A percentile compares a stretch with the other conserved stretches of the same genome.
Conservation (phyloP, 2,888 invertebrate genomes). For the Furcula furcula region DNA sequence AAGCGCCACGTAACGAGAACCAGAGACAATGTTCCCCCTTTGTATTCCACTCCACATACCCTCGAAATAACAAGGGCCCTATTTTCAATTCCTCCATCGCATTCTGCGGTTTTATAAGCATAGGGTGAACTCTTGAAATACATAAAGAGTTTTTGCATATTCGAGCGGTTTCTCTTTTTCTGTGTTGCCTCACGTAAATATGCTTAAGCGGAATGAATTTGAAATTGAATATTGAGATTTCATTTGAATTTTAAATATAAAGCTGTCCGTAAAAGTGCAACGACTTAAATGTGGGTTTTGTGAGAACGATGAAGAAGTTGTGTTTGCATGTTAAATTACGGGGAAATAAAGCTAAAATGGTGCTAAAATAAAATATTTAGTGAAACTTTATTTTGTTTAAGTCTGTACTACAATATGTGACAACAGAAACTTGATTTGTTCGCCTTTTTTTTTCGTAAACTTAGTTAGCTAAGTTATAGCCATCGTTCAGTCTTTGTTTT, state of each 20-base stretch:
- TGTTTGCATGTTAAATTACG: too few species aligned
- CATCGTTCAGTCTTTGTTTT: too few species aligned
- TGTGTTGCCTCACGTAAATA: constrained; percentile 39
- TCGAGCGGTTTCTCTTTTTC: constrained; percentile 48
- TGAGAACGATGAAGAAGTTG: not conserved
- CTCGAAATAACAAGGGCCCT: constrained; percentile 79
- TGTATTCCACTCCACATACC: constrained; percentile 72
- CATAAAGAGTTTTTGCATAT: constrained; percentile 61
- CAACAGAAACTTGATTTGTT: too few species aligned
- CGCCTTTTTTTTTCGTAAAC: too few species aligned
- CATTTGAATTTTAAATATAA: constrained; percentile 30
- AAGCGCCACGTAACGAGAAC: constrained; percentile 70
- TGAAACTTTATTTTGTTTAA: too few species aligned
- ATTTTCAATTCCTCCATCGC: constrained; percentile 74
- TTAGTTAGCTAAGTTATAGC: too few species aligned
- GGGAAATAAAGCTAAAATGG: too few species aligned
- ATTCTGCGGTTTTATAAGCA: constrained; percentile 53
- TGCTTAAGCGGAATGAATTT: constrained; percentile 40
- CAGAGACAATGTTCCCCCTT: constrained; percentile 72
- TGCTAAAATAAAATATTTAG: too few species aligned
- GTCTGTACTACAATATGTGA: too few species aligned
- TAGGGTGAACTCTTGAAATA: constrained; percentile 56
- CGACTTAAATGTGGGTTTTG: constrained; percentile 12
- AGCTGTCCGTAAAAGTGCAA: constrained; percentile 22
- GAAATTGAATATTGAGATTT: constrained; percentile 38